Conservation (phyloP, 1,140 invertebrate genomes). For the Micrasema minimum region DNA sequence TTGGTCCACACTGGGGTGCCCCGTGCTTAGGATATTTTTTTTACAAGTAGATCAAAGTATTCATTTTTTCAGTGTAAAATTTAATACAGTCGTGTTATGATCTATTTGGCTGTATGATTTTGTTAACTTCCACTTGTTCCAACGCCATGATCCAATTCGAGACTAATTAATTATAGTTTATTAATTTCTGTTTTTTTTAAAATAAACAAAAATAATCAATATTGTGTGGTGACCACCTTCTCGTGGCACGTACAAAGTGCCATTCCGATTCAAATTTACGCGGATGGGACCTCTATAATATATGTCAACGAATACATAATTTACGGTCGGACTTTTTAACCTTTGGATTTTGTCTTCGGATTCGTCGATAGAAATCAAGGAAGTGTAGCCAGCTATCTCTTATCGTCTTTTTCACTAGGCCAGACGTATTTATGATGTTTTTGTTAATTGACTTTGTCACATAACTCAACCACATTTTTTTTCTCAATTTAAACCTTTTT, state of each 20-base stretch:
- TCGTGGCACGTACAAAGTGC: conserved; percentile 25
- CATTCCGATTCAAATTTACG: conserved; percentile 40
- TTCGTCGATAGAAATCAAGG: conserved; percentile 29
- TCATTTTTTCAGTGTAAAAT: too few relatives aligned
- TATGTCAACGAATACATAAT: conserved; percentile 42
- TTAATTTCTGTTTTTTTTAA: too few relatives aligned
- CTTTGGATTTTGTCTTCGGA: conserved; percentile 30
- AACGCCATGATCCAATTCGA: too few relatives aligned
- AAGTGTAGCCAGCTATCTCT: not conserved
- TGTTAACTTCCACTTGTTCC: too few relatives aligned
- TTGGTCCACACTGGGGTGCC: too few relatives aligned
- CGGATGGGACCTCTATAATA: conserved; percentile 31
- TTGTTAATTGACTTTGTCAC: conserved; percentile 35
- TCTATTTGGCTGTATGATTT: too few relatives aligned
- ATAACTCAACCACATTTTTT: conserved; percentile 1
- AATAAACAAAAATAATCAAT: too few relatives aligned
- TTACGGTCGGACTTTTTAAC: conserved; percentile 33
- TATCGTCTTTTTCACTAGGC: conserved; percentile 5
- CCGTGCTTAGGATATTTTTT: too few relatives aligned
- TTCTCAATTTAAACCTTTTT: conserved; percentile 25
- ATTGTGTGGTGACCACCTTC: conserved; percentile 3
- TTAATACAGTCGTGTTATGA: too few relatives aligned
- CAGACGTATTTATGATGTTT: conserved; percentile 19
- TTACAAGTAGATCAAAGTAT: too few relatives aligned
- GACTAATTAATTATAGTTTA: too few relatives aligned